Conservation (phyloP, 2,113 vertebrate species). For the Romanogobio albipinnatus region DNA sequence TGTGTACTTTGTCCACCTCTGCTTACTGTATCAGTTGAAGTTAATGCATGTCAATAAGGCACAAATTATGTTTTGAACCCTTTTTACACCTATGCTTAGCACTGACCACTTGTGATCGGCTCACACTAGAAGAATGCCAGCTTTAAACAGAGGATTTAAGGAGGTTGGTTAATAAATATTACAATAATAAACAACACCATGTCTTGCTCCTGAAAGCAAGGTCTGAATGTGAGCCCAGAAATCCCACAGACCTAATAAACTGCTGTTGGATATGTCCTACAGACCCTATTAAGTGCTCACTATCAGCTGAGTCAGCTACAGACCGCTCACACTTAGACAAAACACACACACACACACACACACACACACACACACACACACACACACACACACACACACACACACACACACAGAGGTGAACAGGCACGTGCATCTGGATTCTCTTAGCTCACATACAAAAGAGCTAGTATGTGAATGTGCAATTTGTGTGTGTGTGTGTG, state of each 20-base stretch:
- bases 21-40: background rate
- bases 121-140: background rate
- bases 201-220: slow-evolving; percentile 5
- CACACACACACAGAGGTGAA: slow-evolving; percentile 27
- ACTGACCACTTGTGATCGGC: background rate
- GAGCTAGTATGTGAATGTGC: slow-evolving; percentile 65
- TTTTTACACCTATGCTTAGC: background rate
- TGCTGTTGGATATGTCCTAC: slow-evolving; percentile 60
- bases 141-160: background rate
- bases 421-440: slow-evolving; percentile 72
- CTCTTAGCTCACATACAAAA: slow-evolving; percentile 71
- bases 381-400: slow-evolving; percentile 7
- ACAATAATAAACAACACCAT: background rate
- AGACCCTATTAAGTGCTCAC: slow-evolving; percentile 61
- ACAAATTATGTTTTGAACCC: background rate
- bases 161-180: background rate
- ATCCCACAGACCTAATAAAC: slow-evolving; percentile 68
- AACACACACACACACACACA: slow-evolving; percentile 32
- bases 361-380: slow-evolving; percentile 27
- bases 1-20: too few relatives aligned
- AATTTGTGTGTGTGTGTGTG: slow-evolving; percentile 48
- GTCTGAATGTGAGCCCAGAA: slow-evolving; percentile 63
- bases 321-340: slow-evolving; percentile 8
- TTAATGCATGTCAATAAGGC: background rate
- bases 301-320: slow-evolving; percentile 70